phyloP scores from a whole-genome alignment of 2,113 vertebrate genomes.

The Atrichornis clamosus region DNA sequence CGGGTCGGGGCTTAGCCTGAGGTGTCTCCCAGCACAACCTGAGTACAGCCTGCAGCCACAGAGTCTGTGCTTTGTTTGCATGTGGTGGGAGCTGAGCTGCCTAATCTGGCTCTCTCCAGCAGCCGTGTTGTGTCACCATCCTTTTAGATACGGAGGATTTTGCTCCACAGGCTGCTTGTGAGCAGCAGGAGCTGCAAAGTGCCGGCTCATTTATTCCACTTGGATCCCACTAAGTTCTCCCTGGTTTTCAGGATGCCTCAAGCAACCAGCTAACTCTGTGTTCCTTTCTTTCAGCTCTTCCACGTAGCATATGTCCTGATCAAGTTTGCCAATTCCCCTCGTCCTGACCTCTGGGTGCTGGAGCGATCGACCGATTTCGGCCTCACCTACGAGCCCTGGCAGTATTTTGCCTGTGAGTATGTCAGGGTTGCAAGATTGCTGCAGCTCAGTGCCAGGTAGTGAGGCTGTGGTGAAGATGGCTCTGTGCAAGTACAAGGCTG shows the following conservation, averaged over 20 bases:
- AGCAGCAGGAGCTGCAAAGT: not conserved
- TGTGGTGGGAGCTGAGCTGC: not conserved
- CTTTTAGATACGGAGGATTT: conserved; percentile 8
- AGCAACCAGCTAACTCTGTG: not conserved
- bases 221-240: not conserved
- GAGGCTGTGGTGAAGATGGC: not conserved
- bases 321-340: conserved; percentile 97
- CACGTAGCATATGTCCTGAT: conserved; percentile 95
- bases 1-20: not conserved
- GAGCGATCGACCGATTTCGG: conserved; percentile 91
- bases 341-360: conserved; percentile 96
- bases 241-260: not conserved
- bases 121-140: not conserved
- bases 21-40: not conserved
- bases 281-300: conserved; percentile 83
- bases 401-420: conserved; percentile 97
- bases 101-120: not conserved
- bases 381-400: conserved; percentile 90
- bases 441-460: not conserved
- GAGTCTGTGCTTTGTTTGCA: conserved; percentile 33
- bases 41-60: not conserved
- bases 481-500: not conserved
- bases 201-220: not conserved
- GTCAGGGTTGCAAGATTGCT: not conserved
- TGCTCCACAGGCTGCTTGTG: not conserved